These are phyloP conservation scores for Amphipyra berbera DNA, from an alignment of 2,888 invertebrate species.

Conservation along the genomic window DNA sequence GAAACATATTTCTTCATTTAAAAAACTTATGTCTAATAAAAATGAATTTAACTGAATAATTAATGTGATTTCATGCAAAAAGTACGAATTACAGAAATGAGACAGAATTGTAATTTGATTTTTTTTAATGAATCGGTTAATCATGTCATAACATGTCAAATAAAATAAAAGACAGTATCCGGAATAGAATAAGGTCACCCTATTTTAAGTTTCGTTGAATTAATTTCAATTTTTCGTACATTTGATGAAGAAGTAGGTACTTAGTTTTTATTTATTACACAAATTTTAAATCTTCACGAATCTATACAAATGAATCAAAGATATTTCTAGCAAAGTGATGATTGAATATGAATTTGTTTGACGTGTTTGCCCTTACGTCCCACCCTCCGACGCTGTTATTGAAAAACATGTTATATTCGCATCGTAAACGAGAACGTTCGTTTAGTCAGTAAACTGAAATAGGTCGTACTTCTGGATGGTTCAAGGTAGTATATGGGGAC, in stretches of 20 bases:
- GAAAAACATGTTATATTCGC: constrained; percentile 53
- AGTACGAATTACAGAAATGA: background rate
- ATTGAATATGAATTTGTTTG: constrained; percentile 33
- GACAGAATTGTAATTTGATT: background rate
- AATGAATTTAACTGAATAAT: background rate
- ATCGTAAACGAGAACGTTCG: constrained; percentile 71
- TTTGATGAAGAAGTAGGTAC: background rate
- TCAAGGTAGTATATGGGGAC: constrained; percentile 81
- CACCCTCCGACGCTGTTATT: constrained; percentile 44
- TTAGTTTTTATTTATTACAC: background rate
- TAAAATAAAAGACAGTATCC: constrained; percentile 5
- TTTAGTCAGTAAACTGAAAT: constrained; percentile 80
- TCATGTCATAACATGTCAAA: background rate
- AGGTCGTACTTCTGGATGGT: constrained; percentile 80
- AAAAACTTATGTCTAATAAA: too few species aligned
- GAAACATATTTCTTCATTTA: too few species aligned
- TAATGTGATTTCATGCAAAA: background rate
- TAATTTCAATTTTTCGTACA: constrained; percentile 5
- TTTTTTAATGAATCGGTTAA: background rate
- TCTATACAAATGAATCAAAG: constrained; percentile 3
- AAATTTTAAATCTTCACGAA: background rate
- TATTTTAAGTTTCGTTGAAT: constrained; percentile 6
- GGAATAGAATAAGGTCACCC: constrained; percentile 38
- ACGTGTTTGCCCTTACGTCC: constrained; percentile 48
- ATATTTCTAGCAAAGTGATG: constrained; percentile 32